Base-by-base conservation (phyloP, 1,140 invertebrate genomes). In the Drosophila ogumai region DNA sequence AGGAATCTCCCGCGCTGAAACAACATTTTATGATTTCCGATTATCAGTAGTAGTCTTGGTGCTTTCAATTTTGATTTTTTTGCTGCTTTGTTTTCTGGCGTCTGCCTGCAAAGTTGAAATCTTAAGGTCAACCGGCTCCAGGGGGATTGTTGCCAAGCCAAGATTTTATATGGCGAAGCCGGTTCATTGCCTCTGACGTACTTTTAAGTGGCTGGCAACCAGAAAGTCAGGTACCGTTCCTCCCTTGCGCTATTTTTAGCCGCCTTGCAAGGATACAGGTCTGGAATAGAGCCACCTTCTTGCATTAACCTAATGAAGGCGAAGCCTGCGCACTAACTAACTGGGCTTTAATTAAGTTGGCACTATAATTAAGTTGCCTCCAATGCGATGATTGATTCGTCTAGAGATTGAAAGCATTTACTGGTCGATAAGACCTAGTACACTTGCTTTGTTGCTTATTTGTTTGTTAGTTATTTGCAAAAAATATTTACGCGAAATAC, bases 51-150 rank as follows among this genome's bases (percentile, higher is more conserved):
- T 38, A n/a, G 50, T 36, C 32, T 22, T 43, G 61, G 56, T 61
- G 46, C 36, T 75, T 75, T 68, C 49, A 54, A 44, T n/a, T 47
- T 36, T 28, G 6, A 28, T 28, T 15, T 12, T 12, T 22, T 41
- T 67, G 36, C 41, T 44, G n/a, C 31, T 54, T 46, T 63, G 17
- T 40, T 61, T 61, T n/a, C 19, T 44, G 34, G 15, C 60, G 19
- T 49, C 57, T 60, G 41, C 13, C 34, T 63, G 68, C 54, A 60
- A 58, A 63, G 56, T 32, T 52, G 43, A 65, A 82, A 71, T 77
- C 63, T 78, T 78, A 78, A 85, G 81, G 67, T 81, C 74, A 81
- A 86, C 81, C 68, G 61, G 81, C 75, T 78, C 19, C 32, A 49
- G 17, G 44, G 54, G 52, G 44, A 50, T 50, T 71, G 69, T 73